phyloP scores from a whole-genome alignment of 1,140 invertebrate genomes.

The Lucilia sericata region DNA sequence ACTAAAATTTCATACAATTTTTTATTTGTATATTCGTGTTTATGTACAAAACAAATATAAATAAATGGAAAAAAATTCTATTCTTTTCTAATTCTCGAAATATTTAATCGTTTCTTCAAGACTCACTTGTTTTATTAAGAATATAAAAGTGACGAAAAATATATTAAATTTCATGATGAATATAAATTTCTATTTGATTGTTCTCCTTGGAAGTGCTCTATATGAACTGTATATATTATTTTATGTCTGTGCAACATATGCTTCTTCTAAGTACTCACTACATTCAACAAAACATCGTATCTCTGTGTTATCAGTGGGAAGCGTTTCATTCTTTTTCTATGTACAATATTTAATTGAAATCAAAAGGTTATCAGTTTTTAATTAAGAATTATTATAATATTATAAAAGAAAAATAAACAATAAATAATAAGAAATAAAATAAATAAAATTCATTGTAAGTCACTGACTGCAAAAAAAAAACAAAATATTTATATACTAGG shows the following conservation, averaged over 20 bases:
- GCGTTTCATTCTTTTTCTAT: not conserved
- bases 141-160: not conserved
- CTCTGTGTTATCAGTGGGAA: constrained; percentile 13
- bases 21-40: not conserved
- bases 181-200: not conserved
- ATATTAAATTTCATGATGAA: not conserved
- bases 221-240: constrained; percentile 11
- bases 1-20: not conserved
- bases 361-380: constrained; percentile 31
- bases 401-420: not conserved
- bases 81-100: not conserved
- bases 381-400: not conserved
- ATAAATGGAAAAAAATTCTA: not conserved
- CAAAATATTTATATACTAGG: too few relatives aligned
- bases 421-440: not conserved
- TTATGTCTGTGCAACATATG: not conserved
- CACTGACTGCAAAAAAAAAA: constrained; percentile 20
- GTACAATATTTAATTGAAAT: not conserved
- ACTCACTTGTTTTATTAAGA: constrained; percentile 29
- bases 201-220: constrained; percentile 22
- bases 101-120: not conserved
- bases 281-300: not conserved
- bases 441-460: not conserved
- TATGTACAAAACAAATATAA: not conserved
- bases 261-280: not conserved